A percentile compares a stretch with the other conserved stretches of the same genome.
phyloP scores from a whole-genome alignment of 2,797 vertebrate species.

The Melanotaenia pygmaea region DNA sequence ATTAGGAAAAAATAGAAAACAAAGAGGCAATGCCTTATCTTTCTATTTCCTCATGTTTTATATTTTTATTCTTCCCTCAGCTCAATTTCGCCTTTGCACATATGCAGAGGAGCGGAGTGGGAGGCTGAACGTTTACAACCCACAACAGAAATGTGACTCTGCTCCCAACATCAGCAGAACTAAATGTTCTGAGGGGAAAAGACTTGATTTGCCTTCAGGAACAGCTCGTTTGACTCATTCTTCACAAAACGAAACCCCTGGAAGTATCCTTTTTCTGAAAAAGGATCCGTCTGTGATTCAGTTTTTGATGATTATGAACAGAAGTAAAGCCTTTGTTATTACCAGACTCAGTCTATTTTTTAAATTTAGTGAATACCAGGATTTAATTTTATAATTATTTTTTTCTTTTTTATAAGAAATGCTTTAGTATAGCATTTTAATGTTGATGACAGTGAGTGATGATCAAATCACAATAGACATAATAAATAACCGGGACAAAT shows the following conservation, averaged over 20 bases:
- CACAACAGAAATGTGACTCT: slow-evolving; percentile 7
- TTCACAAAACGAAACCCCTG: no score
- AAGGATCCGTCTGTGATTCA: background rate
- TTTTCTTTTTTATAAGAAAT: no score
- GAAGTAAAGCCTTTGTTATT: background rate
- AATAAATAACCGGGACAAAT: slow-evolving; percentile 6
- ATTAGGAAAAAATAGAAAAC: background rate
- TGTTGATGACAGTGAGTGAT: background rate
- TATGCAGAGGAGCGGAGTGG: background rate
- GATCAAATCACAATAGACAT: background rate
- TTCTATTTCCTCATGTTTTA: background rate
- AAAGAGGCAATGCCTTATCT: background rate
- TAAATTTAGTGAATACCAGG: no score
- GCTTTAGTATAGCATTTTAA: background rate
- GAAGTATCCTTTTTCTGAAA: background rate
- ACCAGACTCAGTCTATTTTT: no score
- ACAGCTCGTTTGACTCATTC: background rate
- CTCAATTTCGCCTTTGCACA: slow-evolving; percentile 16
- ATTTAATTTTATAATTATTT: no score
- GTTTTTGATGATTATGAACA: slow-evolving; percentile 1
- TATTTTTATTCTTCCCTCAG: background rate
- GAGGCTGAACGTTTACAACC: slow-evolving; percentile 20
- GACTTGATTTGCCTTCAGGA: slow-evolving; percentile 2
- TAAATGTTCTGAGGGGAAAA: slow-evolving; percentile 15
- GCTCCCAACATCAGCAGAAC: slow-evolving; percentile 26